phyloP scores from a whole-genome alignment of 2,888 invertebrate genomes.

The Cistogaster globosa region DNA sequence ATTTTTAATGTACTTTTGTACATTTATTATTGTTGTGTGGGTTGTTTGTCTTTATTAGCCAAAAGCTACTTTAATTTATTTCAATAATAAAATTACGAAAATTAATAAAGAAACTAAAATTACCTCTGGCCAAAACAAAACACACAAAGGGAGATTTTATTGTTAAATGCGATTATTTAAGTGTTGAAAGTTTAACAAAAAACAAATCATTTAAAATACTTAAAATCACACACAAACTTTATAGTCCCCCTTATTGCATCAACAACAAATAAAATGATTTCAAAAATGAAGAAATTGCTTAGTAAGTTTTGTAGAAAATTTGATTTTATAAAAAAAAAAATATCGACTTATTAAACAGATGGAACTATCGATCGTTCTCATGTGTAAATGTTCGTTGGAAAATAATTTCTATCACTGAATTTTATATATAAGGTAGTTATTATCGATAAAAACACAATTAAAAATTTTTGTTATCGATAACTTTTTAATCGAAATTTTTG shows the following conservation, averaged over 20 bases:
- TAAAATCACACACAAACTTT: too few species aligned
- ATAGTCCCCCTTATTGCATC: too few species aligned
- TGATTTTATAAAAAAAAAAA: too few species aligned
- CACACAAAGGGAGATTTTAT: background rate
- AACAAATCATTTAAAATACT: too few species aligned
- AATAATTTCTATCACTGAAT: background rate
- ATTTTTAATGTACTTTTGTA: background rate
- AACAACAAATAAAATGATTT: too few species aligned
- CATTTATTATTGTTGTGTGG: background rate
- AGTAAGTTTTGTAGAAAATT: too few species aligned
- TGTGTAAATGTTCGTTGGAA: background rate
- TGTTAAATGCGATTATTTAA: background rate
- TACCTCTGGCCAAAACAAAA: background rate
- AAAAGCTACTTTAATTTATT: constrained; percentile 24
- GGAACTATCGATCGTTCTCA: too few species aligned
- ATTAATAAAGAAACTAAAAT: background rate
- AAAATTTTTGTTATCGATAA: too few species aligned
- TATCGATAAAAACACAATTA: background rate
- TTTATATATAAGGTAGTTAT: background rate
- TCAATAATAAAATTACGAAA: constrained; percentile 6
- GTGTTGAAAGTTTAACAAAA: too few species aligned
- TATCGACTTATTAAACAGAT: too few species aligned
- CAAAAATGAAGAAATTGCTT: too few species aligned
- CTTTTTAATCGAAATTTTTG: too few species aligned
- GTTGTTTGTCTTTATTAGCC: background rate